phyloP scores from a whole-genome alignment of 2,888 invertebrate genomes.

The Phragmatobia fuliginosa region DNA sequence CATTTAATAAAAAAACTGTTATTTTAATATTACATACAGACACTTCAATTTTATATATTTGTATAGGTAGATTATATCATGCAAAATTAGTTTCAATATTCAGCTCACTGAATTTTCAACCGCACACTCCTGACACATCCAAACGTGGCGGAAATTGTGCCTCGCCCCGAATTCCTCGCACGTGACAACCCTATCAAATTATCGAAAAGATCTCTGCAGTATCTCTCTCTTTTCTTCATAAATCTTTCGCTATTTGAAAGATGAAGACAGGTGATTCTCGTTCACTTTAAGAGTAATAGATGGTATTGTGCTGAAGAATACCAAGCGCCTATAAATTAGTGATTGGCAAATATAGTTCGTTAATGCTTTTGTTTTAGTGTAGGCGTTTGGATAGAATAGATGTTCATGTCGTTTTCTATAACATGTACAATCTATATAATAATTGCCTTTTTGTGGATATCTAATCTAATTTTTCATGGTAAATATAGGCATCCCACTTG shows the following conservation, averaged over 20 bases:
- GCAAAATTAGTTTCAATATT: not conserved
- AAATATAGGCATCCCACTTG: too few species aligned
- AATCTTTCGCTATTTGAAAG: not conserved
- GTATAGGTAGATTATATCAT: too few species aligned
- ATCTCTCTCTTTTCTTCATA: not conserved
- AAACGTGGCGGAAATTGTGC: not conserved
- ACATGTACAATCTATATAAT: not conserved
- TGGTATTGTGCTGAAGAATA: conserved; percentile 9
- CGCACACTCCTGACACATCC: not conserved
- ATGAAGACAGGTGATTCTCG: not conserved
- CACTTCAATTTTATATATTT: too few species aligned
- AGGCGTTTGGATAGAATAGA: conserved; percentile 25
- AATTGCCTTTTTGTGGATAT: too few species aligned
- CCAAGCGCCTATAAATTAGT: conserved; percentile 38
- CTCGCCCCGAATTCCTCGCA: not conserved
- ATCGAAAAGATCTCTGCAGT: not conserved
- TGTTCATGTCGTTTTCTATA: not conserved
- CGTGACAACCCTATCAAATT: not conserved
- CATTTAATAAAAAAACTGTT: too few species aligned
- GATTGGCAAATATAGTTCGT: conserved; percentile 40
- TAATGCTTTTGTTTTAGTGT: conserved; percentile 22
- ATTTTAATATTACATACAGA: too few species aligned
- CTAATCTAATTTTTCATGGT: too few species aligned
- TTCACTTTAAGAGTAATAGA: not conserved
- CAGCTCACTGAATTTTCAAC: not conserved